Conservation (phyloP, 1,140 invertebrate species). For the Zeugodacus cucurbitae region DNA sequence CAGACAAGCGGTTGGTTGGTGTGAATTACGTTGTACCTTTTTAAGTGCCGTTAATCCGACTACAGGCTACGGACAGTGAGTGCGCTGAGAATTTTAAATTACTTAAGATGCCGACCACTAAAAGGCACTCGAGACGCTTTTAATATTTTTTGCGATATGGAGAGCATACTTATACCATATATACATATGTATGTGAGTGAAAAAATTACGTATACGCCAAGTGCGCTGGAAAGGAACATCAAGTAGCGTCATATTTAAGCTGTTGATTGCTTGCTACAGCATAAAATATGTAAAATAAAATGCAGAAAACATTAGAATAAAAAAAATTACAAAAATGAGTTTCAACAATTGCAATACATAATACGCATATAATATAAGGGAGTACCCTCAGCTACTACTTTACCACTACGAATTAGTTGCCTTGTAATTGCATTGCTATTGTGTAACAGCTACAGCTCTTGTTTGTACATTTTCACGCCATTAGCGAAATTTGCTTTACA, state of each 20-base stretch:
- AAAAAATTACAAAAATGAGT: not conserved
- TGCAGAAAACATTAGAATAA: not conserved
- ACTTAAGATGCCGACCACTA: not conserved
- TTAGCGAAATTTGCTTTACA: not conserved
- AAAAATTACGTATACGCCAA: not conserved
- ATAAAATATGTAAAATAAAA: not conserved
- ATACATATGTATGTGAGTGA: too few species aligned
- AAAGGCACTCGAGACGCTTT: slow-evolving; percentile 34
- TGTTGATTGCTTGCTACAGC: not conserved
- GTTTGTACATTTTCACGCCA: not conserved
- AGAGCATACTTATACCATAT: too few species aligned
- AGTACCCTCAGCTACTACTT: too few species aligned
- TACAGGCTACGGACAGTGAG: not conserved
- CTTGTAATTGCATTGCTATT: too few species aligned
- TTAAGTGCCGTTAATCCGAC: slow-evolving; percentile 27
- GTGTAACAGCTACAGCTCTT: too few species aligned
- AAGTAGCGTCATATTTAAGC: not conserved
- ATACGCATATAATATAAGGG: too few species aligned
- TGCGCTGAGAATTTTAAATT: not conserved
- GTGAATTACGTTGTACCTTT: not conserved
- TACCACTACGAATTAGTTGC: too few species aligned
- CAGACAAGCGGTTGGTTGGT: not conserved
- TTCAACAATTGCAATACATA: not conserved
- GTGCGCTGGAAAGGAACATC: not conserved
- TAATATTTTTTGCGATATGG: not conserved